Base-by-base conservation (phyloP, 1,140 invertebrate genomes). In the Trigoniulus corallinus region DNA sequence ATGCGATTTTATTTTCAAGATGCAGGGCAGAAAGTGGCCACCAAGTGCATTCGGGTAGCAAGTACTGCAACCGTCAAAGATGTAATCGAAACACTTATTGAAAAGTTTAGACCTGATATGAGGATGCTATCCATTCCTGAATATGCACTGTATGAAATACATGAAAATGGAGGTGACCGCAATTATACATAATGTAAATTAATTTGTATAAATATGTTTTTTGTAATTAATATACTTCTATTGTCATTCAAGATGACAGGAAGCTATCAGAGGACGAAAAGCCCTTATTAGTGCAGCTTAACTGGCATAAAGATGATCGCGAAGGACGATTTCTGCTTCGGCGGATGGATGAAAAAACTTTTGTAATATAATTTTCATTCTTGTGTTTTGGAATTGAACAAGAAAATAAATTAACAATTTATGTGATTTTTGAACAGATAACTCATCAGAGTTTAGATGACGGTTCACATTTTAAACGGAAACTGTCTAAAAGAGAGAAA, bases 81-180 rank as follows among this genome's bases (percentile, higher is more conserved):
- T 64, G 92, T 98, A 44, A 92, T 98, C 58, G 84, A 88, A 67
- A 95, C 89, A 0, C 73, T 99, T 44, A 89, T 98, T 56, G 94
- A 98, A 72, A 99, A 99, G 71, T 98, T 99, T 73, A 82, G 94
- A 64, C 93, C 95, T 26, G 95, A 99, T 71, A 96, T 98, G 89
- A 77, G 88, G 60, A 98, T 98, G 93, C 70, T 98, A 39, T 91
- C 88, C 20, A 78, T 92, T 46, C 88, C 88, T 27, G 88, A 88
- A 61, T 98, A 98, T 70, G 88, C 89, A 34, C 75, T 99, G 42
- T 96, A 92, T 69, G 95, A 98, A 73, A 87, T 96, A 40, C 93
- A 98, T 67, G 88, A 89, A 58, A 92, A 94, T 65, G 84, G 84
- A 70, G 85, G 85, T 76, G 65, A 67, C 15, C 15, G 7, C 15